Evolutionary conservation across 2,888 invertebrate species (phyloP).

Genomic region (Nephrotoma guestfalica): DNA sequence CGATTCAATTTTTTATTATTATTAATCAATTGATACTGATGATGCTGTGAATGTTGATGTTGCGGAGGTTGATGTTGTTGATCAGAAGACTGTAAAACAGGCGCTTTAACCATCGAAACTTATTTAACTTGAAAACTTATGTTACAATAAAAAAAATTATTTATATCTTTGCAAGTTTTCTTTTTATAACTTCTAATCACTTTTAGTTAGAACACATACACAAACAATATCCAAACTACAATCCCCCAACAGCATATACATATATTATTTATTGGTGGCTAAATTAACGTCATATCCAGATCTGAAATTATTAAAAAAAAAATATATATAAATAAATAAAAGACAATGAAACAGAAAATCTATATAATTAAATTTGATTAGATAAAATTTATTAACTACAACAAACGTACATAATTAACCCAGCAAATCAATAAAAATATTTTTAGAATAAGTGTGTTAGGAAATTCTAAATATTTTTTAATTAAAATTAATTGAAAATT

Average conservation of each 20-base stretch:
- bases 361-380: not conserved
- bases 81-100: conserved; percentile 10
- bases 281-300: not conserved
- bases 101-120: conserved; percentile 13
- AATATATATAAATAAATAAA: not conserved
- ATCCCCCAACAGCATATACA: not conserved
- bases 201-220: not conserved
- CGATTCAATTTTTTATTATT: not conserved
- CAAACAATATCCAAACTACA: not conserved
- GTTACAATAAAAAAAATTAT: not conserved
- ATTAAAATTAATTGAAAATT: not conserved
- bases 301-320: not conserved
- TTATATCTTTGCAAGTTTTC: not conserved
- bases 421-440: not conserved
- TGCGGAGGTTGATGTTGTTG: conserved; percentile 7
- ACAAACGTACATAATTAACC: not conserved
- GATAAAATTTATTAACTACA: not conserved
- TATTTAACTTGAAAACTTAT: not conserved
- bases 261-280: not conserved
- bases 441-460: not conserved
- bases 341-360: not conserved
- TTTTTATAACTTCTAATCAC: not conserved
- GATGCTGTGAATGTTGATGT: conserved; percentile 14
- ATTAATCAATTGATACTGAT: conserved; percentile 5
- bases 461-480: not conserved